phyloP scores from a whole-genome alignment of 2,888 invertebrate genomes.

The Glaucopsyche alexis region DNA sequence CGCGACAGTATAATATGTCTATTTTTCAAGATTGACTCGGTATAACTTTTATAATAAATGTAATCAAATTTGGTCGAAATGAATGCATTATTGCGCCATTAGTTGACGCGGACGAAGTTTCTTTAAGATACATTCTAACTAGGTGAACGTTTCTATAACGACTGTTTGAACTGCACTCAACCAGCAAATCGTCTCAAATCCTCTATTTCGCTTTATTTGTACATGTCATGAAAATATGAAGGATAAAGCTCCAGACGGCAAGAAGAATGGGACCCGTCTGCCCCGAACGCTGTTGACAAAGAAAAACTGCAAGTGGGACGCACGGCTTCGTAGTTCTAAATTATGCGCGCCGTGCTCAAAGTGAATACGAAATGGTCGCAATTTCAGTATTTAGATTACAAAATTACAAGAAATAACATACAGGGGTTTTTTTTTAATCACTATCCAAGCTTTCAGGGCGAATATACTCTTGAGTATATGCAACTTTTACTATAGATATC shows the following conservation, averaged over 20 bases:
- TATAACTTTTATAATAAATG: too few relatives aligned
- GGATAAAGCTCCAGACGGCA: constrained; percentile 17
- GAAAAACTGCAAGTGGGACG: constrained; percentile 40
- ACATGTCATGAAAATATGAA: constrained; percentile 11
- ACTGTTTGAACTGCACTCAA: not conserved
- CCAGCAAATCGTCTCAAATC: not conserved
- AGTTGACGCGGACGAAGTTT: too few relatives aligned
- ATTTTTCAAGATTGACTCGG: too few relatives aligned
- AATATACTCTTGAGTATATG: too few relatives aligned
- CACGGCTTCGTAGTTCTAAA: constrained; percentile 29
- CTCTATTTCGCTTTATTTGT: not conserved
- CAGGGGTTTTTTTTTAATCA: too few relatives aligned
- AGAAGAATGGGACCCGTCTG: constrained; percentile 41
- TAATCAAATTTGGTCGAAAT: too few relatives aligned
- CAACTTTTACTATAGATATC: too few relatives aligned
- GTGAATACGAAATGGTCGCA: constrained; percentile 29
- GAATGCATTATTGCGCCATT: too few relatives aligned
- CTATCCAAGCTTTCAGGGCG: too few relatives aligned
- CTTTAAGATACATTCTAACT: not conserved
- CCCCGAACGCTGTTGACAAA: constrained; percentile 41
- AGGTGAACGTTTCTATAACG: not conserved
- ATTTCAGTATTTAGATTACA: constrained; percentile 25
- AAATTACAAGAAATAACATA: constrained; percentile 51
- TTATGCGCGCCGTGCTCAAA: constrained; percentile 28
- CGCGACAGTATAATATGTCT: too few relatives aligned